A percentile compares a stretch with the other conserved stretches of the same genome.
Evolutionary conservation across 2,888 invertebrate species (phyloP).

Genomic region (Tenthredo amoena): DNA sequence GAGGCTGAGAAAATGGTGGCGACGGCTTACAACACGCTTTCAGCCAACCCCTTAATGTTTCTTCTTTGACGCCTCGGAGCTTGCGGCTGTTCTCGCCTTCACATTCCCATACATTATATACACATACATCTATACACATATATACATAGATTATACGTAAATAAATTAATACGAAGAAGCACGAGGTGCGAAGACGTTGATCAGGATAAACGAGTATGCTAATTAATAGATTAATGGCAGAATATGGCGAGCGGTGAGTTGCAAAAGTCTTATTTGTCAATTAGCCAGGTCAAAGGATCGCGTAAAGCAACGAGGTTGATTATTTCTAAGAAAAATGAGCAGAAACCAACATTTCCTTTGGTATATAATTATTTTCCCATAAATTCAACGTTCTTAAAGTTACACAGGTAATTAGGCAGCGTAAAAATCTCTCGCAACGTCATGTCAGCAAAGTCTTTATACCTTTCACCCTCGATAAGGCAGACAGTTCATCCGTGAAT

Average conservation of each 20-base stretch:
- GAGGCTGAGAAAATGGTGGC: constrained; percentile 25
- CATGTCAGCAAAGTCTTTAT: neutral
- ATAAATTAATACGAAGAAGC: neutral
- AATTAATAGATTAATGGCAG: constrained; percentile 1
- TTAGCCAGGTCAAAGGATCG: constrained; percentile 10
- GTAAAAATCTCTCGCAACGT: neutral
- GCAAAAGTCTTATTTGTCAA: constrained; percentile 32
- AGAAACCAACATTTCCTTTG: neutral
- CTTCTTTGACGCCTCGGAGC: constrained; percentile 44
- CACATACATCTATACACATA: neutral
- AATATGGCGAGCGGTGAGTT: neutral
- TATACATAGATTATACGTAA: neutral
- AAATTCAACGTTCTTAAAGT: neutral
- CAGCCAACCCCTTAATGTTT: constrained; percentile 40
- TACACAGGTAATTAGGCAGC: neutral
- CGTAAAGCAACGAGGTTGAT: neutral
- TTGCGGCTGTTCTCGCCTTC: neutral
- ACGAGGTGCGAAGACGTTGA: constrained; percentile 27
- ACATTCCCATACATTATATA: neutral
- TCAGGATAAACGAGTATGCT: constrained; percentile 37
- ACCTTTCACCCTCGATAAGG: neutral
- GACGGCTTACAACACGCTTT: constrained; percentile 42
- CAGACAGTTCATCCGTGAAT: neutral
- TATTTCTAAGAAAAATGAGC: neutral
- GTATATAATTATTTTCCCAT: neutral